Percentiles rank a stretch among this genome's conserved stretches.
These are phyloP conservation scores for Phyllostomus hastatus DNA, from an alignment of 2,113 vertebrate genomes.

Conservation along the genomic window DNA sequence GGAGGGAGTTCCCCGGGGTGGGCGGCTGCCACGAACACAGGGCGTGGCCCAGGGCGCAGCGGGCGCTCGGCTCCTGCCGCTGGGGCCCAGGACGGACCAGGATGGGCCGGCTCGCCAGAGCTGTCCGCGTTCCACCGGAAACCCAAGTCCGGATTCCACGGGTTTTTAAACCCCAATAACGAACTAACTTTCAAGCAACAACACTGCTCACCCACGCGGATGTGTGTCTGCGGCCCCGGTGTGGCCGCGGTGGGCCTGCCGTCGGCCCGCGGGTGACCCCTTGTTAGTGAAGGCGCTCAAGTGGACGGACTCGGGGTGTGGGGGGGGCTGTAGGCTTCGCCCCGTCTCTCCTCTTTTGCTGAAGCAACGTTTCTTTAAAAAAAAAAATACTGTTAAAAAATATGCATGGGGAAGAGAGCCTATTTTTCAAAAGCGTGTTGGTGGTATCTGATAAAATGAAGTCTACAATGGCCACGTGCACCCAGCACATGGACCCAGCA, in stretches of 20 bases:
- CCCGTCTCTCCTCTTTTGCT: neutral
- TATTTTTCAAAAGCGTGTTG: neutral
- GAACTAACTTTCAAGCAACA: neutral
- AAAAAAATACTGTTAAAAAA: neutral
- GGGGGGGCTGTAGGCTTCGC: neutral
- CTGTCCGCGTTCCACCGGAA: neutral
- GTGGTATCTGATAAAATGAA: neutral
- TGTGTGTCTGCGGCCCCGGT: neutral
- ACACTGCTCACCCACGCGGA: neutral
- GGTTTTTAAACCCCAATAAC: neutral
- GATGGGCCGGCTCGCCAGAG: no score
- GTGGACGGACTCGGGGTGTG: fast-evolving
- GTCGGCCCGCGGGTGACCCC: fast-evolving
- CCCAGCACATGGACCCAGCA: neutral
- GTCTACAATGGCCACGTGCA: neutral
- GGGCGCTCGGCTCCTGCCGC: neutral
- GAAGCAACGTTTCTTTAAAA: neutral
- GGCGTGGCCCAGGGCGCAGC: fast-evolving
- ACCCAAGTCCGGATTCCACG: neutral
- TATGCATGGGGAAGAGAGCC: neutral
- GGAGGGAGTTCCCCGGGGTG: fast-evolving
- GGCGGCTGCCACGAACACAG: fast-evolving
- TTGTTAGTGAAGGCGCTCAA: neutral
- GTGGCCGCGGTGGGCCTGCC: fast-evolving
- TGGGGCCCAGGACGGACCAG: fast-evolving